Evolutionary conservation across 2,888 invertebrate species (phyloP).

Genomic region (Drosophila percnosoma): DNA sequence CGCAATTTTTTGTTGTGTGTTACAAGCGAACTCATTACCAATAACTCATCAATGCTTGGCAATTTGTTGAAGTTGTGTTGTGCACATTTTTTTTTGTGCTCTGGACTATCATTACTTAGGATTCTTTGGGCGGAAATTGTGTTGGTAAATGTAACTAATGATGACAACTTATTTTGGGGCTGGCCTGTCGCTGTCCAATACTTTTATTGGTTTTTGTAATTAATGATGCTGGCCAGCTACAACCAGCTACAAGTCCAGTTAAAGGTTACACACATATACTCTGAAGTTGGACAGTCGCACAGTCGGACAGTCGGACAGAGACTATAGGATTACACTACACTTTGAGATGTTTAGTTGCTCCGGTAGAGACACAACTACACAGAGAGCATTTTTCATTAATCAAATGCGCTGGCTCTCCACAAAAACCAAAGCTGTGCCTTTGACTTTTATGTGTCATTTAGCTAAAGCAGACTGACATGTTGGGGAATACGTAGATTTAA

Average conservation of each 20-base stretch:
- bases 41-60: slow-evolving; percentile 61
- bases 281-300: slow-evolving; percentile 19
- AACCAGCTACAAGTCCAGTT: slow-evolving; percentile 6
- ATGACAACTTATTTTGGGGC: slow-evolving; percentile 71
- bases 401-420: slow-evolving; percentile 43
- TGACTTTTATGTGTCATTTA: slow-evolving; percentile 55
- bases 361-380: slow-evolving; percentile 2
- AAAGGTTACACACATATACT: slow-evolving; percentile 8
- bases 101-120: slow-evolving; percentile 5
- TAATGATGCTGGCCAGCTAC: slow-evolving; percentile 56
- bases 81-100: slow-evolving; percentile 1
- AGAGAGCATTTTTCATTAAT: slow-evolving; percentile 50
- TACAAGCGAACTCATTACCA: slow-evolving; percentile 52
- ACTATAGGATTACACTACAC: background rate
- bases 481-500: background rate
- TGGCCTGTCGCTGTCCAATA: slow-evolving; percentile 36
- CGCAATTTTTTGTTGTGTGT: slow-evolving; percentile 29
- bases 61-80: slow-evolving; percentile 42
- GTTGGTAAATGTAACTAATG: slow-evolving; percentile 67
- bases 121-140: slow-evolving; percentile 32
- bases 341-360: slow-evolving; percentile 5
- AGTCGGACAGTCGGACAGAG: background rate
- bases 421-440: slow-evolving; percentile 20
- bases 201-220: slow-evolving; percentile 77
- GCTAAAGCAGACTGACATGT: slow-evolving; percentile 15